phyloP scores from a whole-genome alignment of 2,888 invertebrate genomes.

The Scaptomyza cyrtandrae region DNA sequence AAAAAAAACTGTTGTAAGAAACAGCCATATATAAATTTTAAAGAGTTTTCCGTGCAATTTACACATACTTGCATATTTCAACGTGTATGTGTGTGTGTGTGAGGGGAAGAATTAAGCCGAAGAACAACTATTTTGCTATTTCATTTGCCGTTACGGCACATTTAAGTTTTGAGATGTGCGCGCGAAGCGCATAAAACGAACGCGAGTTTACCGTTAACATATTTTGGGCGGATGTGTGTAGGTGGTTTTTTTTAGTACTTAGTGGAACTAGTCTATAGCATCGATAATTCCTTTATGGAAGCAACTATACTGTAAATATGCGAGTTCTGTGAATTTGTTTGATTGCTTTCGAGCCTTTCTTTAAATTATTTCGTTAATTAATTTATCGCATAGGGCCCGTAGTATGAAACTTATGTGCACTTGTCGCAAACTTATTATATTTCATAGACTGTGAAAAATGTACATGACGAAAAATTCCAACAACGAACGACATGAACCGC shows the following conservation, averaged over 20 bases:
- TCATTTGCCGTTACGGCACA: conserved; percentile 80
- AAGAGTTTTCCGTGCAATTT: conserved; percentile 68
- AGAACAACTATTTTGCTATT: conserved; percentile 63
- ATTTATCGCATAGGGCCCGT: conserved; percentile 20
- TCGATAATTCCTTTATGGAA: neutral
- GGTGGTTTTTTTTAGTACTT: conserved; percentile 34
- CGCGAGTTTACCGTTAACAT: conserved; percentile 79
- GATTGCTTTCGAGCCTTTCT: conserved; percentile 20
- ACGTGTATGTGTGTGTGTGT: conserved; percentile 8
- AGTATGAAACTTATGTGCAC: conserved; percentile 53
- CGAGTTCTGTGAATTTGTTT: conserved; percentile 33
- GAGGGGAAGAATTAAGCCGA: conserved; percentile 35
- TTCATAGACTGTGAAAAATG: conserved; percentile 82
- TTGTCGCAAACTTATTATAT: conserved; percentile 81
- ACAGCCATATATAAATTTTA: conserved; percentile 44
- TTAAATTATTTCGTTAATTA: conserved; percentile 35
- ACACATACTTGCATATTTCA: conserved; percentile 30
- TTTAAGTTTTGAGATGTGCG: conserved; percentile 79
- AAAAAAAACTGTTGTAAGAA: conserved; percentile 41
- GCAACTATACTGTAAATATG: conserved; percentile 34
- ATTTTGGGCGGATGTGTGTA: conserved; percentile 51
- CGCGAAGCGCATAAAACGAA: conserved; percentile 79
- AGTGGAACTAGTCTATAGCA: conserved; percentile 5
- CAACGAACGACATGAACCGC: conserved; percentile 7
- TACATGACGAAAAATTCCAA: conserved; percentile 48